Evolutionary conservation across 2,888 invertebrate genomes (phyloP), one percentile per base, ranked within the genome.

Genomic region (Leptopilina drosophilae): DNA sequence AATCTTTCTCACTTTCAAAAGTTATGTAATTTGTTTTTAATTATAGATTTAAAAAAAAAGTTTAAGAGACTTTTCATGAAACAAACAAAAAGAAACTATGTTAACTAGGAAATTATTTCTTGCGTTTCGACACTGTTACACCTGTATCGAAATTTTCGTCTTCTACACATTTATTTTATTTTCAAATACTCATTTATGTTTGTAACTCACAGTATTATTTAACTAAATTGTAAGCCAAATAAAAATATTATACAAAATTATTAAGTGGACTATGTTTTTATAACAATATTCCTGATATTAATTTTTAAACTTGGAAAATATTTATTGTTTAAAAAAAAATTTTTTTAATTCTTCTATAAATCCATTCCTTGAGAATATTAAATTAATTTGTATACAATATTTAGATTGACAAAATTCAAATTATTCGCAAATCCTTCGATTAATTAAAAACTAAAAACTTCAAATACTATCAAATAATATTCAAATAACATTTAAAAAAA

Each of bases 151-250:
- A 11, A 40, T 67, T 67, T 69, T 20, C 53, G 14, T 14, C 14
- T 26, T 49, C 2, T 49, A 53, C 53, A 49, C 26, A 15, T 14
- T 14, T 5, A 11, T 33, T 7, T 69, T 73, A 73, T 33, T 73
- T 33, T n/a, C 7, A 56, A 56, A 73, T 73, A 56, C 73, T 73
- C 56, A 73, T 73, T n/a, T 56, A 33, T 53, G 33, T 67, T n/a
- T 73, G 20, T 56, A 73, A 73, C 56, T 56, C 56, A 40, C 73
- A 73, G 73, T 73, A 73, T 73, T 73, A 73, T 73, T 73, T 56
- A 73, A 73, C 33, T 73, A 9, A 56, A 56, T n/a, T 53, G 26
- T 73, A 69, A 69, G 20, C 15, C 26, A 64, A 33, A 26, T 69
- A 14, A 49, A 69, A 49, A 69, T 49, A 69, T 53, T 8, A 67